A percentile compares a stretch with the other conserved stretches of the same genome.
phyloP scores from a whole-genome alignment of 2,888 invertebrate genomes.

The Drosophila putrida region DNA sequence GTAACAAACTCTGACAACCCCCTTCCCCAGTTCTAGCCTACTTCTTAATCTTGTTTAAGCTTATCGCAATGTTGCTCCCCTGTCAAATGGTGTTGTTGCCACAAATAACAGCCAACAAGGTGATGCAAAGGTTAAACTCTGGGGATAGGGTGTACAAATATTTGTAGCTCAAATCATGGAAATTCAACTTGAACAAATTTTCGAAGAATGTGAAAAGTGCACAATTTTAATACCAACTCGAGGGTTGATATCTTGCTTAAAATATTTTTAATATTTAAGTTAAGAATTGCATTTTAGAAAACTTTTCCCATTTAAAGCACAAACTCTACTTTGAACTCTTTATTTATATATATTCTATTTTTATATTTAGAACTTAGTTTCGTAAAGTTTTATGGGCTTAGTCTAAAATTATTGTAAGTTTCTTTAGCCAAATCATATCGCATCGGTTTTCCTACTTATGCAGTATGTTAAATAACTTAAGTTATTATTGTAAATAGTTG shows the following conservation, averaged over 20 bases:
- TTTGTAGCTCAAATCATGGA: constrained; percentile 36
- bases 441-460: constrained; percentile 43
- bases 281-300: not conserved
- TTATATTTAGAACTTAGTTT: constrained; percentile 28
- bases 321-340: constrained; percentile 60
- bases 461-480: constrained; percentile 38
- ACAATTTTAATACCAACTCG: not conserved
- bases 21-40: constrained; percentile 14
- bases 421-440: constrained; percentile 55
- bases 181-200: constrained; percentile 22
- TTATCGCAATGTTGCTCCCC: constrained; percentile 29
- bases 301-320: not conserved
- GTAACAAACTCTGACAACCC: constrained; percentile 19
- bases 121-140: not conserved
- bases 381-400: constrained; percentile 37
- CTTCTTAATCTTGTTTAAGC: constrained; percentile 59
- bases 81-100: constrained; percentile 25
- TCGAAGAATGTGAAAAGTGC: not conserved
- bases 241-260: not conserved
- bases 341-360: constrained; percentile 44
- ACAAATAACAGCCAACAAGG: constrained; percentile 48
- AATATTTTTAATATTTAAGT: no score
- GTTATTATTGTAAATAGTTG: constrained; percentile 53
- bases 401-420: constrained; percentile 57
- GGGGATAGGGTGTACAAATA: constrained; percentile 39